These are phyloP conservation scores for Caligus rogercresseyi DNA, from an alignment of 1,140 invertebrate species.

Conservation along the genomic window DNA sequence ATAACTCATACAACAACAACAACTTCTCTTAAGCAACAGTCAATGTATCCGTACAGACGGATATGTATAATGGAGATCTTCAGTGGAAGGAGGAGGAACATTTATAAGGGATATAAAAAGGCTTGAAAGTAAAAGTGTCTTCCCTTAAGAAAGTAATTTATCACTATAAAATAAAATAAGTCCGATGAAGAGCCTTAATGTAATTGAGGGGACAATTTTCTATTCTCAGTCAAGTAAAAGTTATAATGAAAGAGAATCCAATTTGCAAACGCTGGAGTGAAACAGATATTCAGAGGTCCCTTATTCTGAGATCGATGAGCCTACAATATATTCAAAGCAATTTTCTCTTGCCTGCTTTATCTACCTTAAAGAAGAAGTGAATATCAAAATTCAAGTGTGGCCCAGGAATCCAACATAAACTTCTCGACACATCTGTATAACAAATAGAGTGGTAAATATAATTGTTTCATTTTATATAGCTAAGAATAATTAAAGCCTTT, in stretches of 20 bases:
- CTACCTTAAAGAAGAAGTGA: conserved; percentile 15
- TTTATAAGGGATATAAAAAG: not conserved
- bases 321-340: not conserved
- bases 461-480: not conserved
- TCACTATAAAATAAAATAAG: not conserved
- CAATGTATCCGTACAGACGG: not conserved
- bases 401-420: not conserved
- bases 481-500: not conserved
- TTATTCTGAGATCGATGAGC: not conserved
- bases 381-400: conserved; percentile 17
- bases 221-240: too few species aligned
- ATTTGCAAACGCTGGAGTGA: not conserved
- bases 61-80: not conserved
- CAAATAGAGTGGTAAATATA: not conserved
- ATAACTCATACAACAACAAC: too few species aligned
- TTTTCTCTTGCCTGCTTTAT: conserved; percentile 12
- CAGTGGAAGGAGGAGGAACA: not conserved
- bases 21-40: not conserved
- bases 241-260: not conserved
- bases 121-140: not conserved
- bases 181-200: not conserved
- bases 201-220: too few species aligned
- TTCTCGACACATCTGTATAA: not conserved
- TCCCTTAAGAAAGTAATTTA: not conserved
- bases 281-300: not conserved